Evolutionary conservation across 2,113 vertebrate genomes (phyloP).

Genomic region (Corythoichthys haematopterus): DNA sequence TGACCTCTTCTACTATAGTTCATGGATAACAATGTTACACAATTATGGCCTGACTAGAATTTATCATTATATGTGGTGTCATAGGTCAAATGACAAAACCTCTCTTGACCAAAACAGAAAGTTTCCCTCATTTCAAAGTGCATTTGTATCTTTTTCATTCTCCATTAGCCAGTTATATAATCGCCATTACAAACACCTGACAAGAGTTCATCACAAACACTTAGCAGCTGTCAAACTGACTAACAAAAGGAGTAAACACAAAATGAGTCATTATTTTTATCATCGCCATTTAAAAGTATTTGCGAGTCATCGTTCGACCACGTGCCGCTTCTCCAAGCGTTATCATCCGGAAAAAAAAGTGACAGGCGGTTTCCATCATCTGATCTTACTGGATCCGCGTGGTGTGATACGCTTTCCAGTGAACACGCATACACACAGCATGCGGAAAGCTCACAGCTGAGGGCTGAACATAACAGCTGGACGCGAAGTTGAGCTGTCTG

Average conservation of each 20-base stretch:
- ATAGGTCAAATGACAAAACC: too few species aligned
- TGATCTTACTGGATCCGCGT: conserved; percentile 41
- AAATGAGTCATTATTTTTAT: not conserved
- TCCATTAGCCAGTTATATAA: not conserved
- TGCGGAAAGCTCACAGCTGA: conserved; percentile 43
- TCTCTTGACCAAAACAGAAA: too few species aligned
- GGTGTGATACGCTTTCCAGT: conserved; percentile 53
- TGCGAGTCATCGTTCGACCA: not conserved
- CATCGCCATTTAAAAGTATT: not conserved
- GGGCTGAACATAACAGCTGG: conserved; percentile 33
- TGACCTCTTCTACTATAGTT: too few species aligned
- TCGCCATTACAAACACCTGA: not conserved
- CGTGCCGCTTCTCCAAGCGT: not conserved
- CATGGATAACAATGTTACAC: too few species aligned
- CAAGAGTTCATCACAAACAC: not conserved
- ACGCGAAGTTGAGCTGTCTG: conserved; percentile 31
- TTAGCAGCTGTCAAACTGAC: conserved; percentile 1
- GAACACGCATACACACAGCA: conserved; percentile 40
- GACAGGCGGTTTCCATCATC: not conserved
- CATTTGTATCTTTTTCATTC: too few species aligned
- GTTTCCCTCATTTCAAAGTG: too few species aligned
- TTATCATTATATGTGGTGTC: too few species aligned
- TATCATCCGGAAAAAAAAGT: not conserved
- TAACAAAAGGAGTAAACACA: not conserved
- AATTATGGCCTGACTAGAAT: too few species aligned